Evolutionary conservation across 1,140 invertebrate genomes (phyloP), one percentile per base, ranked within the genome.

Genomic region (Drosophila pruinosa): DNA sequence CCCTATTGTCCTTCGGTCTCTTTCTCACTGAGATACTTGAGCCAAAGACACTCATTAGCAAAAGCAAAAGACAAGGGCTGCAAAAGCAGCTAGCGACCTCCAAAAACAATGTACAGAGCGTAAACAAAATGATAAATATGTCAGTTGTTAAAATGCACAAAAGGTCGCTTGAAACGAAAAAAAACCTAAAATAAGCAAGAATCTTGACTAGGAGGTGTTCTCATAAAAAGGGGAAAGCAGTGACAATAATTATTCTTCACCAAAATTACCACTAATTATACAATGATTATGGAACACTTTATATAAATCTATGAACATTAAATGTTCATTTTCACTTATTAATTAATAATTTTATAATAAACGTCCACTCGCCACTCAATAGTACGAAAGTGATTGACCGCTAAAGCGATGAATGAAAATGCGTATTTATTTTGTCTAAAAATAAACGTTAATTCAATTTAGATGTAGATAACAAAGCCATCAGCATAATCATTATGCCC

Each of bases 101-200:
- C 57, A 69, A 52, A 43, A 34, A 15, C 26, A 47, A 48, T 8
- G 28, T 28, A 36, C 4, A 53, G 7, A 21, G 22, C 48, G 59
- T 57, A 65, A 67, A 71, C 52, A 65, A 41, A 67, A 72, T 43
- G 53, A 62, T 62, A 62, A 69, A 62, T 62, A 63, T 53, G 47
- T 26, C 47, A 61, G 19, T 45, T 48, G 38, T 69, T 68, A 54
- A 28, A 47, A 53, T 69, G 57, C 28, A 53, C 47, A 52, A 64
- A 64, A 43, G 50, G 53, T 28, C 19, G 36, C 14, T 28, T 24
- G n/a, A 45, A 62, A 43, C 14, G 6, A 12, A 52, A 24, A 31
- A 12, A 24, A 12, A 39, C 5, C 7, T 17, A 15, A 15, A 24
- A 38, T 2, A 21, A 38, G 12, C 3, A 38, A 38, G 5, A 14